These are phyloP conservation scores for Graptemys geographica DNA, from an alignment of 2,797 vertebrate species.

Conservation along the genomic window DNA sequence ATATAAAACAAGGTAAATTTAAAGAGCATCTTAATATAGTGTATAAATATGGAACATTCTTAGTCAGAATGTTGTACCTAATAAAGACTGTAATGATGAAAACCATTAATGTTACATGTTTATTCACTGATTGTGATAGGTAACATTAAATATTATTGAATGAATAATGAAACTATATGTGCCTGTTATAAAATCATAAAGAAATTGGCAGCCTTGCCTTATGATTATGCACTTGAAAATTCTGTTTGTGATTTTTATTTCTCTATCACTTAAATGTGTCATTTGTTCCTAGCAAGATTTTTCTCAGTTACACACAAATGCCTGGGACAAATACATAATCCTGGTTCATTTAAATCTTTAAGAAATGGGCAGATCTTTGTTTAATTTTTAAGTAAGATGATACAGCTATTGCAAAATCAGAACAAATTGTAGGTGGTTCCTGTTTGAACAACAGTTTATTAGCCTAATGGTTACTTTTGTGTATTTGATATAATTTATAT, in stretches of 20 bases:
- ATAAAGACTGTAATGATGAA: neutral
- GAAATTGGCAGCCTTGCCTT: neutral
- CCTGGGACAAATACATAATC: neutral
- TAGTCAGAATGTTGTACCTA: neutral
- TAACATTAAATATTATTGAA: neutral
- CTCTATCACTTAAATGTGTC: neutral
- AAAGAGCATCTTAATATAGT: neutral
- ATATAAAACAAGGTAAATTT: fast-evolving
- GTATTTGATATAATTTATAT: neutral
- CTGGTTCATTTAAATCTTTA: neutral
- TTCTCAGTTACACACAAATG: neutral
- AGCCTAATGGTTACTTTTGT: neutral
- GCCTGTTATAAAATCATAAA: neutral
- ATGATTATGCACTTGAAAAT: neutral
- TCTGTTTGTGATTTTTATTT: neutral
- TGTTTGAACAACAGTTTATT: neutral
- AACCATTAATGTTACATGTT: neutral
- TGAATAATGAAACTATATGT: too few relatives aligned
- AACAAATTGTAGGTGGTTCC: neutral
- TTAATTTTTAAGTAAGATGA: neutral
- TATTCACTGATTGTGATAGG: neutral
- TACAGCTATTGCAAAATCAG: neutral
- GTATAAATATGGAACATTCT: too few relatives aligned
- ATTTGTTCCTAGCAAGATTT: neutral
- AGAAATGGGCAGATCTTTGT: neutral